Evolutionary conservation across 2,888 invertebrate species (phyloP).

Genomic region (Cerastoderma edule): DNA sequence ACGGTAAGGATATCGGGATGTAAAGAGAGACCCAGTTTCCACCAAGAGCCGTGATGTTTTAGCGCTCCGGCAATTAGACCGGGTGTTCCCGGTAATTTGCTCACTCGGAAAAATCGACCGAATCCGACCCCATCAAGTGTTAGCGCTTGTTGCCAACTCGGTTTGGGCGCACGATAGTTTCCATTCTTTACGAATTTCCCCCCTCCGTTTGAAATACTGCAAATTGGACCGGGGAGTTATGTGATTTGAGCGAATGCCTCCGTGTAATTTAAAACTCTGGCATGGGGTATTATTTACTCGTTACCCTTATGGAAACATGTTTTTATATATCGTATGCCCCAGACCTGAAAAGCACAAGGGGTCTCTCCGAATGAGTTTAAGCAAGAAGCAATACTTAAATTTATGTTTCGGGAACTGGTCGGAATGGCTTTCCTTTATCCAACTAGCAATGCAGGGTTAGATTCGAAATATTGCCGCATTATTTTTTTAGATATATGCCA

Average conservation of each 20-base stretch:
- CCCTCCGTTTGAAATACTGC: background rate
- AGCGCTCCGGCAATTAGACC: background rate
- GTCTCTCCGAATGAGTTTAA: too few relatives aligned
- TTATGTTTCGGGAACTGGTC: too few relatives aligned
- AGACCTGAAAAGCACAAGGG: too few relatives aligned
- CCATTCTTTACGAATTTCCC: background rate
- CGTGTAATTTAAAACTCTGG: background rate
- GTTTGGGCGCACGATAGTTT: background rate
- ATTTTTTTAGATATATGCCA: too few relatives aligned
- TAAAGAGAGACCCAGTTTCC: too few relatives aligned
- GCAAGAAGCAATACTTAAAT: too few relatives aligned
- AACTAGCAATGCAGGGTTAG: too few relatives aligned
- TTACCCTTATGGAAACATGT: too few relatives aligned
- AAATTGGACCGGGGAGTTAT: background rate
- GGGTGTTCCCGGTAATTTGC: background rate
- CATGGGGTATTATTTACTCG: background rate
- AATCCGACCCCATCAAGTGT: background rate
- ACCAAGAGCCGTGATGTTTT: background rate
- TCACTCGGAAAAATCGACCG: constrained; percentile 2
- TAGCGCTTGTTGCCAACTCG: background rate
- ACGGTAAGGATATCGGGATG: too few relatives aligned
- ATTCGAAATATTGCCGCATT: too few relatives aligned
- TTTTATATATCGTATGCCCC: too few relatives aligned
- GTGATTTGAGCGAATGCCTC: background rate
- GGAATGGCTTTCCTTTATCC: too few relatives aligned